Evolutionary conservation across 2,113 vertebrate genomes (phyloP), one percentile per base, ranked within the genome.

Genomic region (Alouatta palliata): DNA sequence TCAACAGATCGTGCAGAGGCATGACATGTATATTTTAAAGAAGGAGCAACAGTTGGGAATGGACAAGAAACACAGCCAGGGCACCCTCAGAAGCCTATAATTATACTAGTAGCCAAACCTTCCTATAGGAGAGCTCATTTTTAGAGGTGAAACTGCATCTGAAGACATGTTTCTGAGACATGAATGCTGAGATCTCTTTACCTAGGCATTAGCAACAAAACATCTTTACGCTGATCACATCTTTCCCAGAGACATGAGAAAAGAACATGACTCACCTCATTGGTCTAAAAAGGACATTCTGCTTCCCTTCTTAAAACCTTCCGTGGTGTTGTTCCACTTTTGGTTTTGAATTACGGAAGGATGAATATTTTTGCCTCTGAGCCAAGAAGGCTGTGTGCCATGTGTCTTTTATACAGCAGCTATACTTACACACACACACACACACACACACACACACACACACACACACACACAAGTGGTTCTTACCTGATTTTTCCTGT

Each of bases 401-500:
- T 19, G 25, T 19, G 7, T 83, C 82, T 90, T 73, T 84, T 6
- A 83, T 21, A 47, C 0, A 25, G 85, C 61, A 70, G 71, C 49
- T 81, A 30, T 21, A 61, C 88, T 92, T 92, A n/a, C n/a, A n/a
- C n/a, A n/a, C 40, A 43, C 40, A 43, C 40, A 43, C 40, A 43
- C 40, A 43, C 40, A 43, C 81, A 96, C 49, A 52, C 16, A 52
- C 52, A 52, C 49, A 16, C 49, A 52, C 49, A 16, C 49, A 52
- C 49, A 52, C 49, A 52, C 77, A 96, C 43, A 52, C 81, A 96
- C 49, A 47, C 73, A 56, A 58, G 17, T 61, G 40, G 8, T 71
- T 91, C 77, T 68, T 14, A 82, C 77, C 43, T 85, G 71, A 37
- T 58, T 90, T 96, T 92, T 88, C 94, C 66, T 19, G n/a, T 58